Conservation (phyloP, 2,888 invertebrate species). For the Mythimna albipuncta region DNA sequence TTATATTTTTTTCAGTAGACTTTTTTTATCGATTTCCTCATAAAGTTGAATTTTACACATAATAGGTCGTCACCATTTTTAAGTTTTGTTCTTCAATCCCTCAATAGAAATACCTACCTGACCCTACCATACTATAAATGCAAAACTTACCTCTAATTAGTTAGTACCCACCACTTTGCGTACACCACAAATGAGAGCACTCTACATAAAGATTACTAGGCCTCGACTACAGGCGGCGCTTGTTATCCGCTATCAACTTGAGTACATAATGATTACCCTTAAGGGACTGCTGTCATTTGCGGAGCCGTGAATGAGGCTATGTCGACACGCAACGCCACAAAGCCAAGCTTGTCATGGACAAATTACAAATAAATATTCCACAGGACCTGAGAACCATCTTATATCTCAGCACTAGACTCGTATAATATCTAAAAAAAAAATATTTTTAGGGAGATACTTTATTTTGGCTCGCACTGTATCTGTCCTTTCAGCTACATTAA, state of each 20-base stretch:
- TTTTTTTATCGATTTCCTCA: too few relatives aligned
- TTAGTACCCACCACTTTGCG: not conserved
- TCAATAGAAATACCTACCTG: not conserved
- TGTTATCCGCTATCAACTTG: constrained; percentile 55
- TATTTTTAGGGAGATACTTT: constrained; percentile 2
- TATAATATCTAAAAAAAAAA: constrained; percentile 4
- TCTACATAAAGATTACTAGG: constrained; percentile 35
- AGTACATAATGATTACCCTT: constrained; percentile 57
- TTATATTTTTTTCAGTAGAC: too few relatives aligned
- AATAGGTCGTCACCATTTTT: too few relatives aligned
- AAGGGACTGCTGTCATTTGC: constrained; percentile 56
- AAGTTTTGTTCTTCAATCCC: not conserved
- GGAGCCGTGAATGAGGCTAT: constrained; percentile 52
- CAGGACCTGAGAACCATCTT: constrained; percentile 10
- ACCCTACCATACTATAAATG: not conserved
- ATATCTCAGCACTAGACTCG: constrained; percentile 8
- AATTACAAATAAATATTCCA: constrained; percentile 37
- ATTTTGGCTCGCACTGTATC: constrained; percentile 17
- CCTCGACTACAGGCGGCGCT: constrained; percentile 32
- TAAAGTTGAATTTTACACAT: too few relatives aligned
- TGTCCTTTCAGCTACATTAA: constrained; percentile 22
- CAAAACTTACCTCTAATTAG: constrained; percentile 17
- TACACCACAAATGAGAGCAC: constrained; percentile 8
- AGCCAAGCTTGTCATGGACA: constrained; percentile 27
- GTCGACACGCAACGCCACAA: constrained; percentile 53